Conservation (phyloP, 1,140 invertebrate species). For the Ylistrum balloti region DNA sequence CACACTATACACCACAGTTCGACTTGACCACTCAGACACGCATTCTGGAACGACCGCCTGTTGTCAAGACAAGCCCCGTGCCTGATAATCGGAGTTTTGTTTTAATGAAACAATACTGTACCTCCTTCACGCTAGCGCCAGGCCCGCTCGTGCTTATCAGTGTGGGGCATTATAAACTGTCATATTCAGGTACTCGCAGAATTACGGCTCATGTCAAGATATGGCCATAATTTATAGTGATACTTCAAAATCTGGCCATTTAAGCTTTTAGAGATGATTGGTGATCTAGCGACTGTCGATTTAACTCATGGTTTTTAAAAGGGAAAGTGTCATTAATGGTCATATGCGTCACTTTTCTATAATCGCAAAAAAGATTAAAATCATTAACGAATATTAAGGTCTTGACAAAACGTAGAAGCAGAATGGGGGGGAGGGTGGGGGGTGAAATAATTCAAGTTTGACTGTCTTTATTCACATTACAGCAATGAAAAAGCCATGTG, state of each 20-base stretch:
- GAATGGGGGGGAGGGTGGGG: too few species aligned
- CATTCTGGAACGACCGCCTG: neutral
- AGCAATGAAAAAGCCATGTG: too few species aligned
- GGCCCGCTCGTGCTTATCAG: neutral
- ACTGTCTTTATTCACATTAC: too few species aligned
- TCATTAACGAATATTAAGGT: too few species aligned
- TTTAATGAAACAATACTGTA: slow-evolving; percentile 40
- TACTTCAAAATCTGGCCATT: slow-evolving; percentile 16
- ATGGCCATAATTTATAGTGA: slow-evolving; percentile 24
- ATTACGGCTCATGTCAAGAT: slow-evolving; percentile 15
- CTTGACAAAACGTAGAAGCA: too few species aligned
- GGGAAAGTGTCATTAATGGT: neutral
- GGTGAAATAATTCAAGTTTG: too few species aligned
- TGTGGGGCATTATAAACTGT: neutral
- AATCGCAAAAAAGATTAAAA: too few species aligned
- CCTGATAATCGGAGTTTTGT: slow-evolving; percentile 22
- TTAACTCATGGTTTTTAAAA: neutral
- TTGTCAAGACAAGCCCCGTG: neutral
- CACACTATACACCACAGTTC: neutral
- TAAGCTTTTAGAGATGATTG: slow-evolving; percentile 1
- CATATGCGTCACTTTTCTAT: too few species aligned
- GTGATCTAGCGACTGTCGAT: neutral
- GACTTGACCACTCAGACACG: neutral
- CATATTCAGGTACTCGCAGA: neutral
- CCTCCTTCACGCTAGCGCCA: slow-evolving; percentile 36